Conservation (phyloP, 2,113 vertebrate species). For the Perognathus longimembris region DNA sequence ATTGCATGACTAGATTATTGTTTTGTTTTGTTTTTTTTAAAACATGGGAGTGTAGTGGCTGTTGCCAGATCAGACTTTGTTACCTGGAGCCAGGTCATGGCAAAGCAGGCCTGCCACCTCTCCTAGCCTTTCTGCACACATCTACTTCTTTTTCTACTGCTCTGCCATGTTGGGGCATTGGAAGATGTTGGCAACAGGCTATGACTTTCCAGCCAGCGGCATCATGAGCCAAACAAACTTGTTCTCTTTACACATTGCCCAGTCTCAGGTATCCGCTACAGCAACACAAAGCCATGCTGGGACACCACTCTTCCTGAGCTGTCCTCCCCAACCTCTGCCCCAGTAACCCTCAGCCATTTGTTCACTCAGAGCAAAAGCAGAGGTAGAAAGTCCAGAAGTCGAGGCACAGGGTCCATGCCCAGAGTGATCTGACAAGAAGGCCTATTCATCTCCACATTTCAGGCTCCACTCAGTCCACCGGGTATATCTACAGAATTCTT, state of each 20-base stretch:
- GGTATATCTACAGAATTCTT: conserved; percentile 81
- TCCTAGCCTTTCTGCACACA: too few relatives aligned
- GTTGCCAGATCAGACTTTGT: neutral
- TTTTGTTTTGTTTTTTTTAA: neutral
- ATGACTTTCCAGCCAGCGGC: neutral
- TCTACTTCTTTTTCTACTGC: neutral
- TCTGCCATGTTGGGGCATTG: neutral
- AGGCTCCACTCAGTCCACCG: conserved; percentile 77
- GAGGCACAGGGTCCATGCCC: conserved; percentile 69
- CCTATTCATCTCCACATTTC: conserved; percentile 82
- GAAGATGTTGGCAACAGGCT: neutral
- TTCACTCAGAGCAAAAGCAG: conserved; percentile 76
- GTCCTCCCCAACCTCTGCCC: conserved; percentile 63
- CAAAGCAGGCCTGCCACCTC: neutral
- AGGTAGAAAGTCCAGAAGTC: conserved; percentile 78
- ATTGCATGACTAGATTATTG: too few relatives aligned
- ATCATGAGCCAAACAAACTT: neutral
- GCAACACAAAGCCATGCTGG: neutral
- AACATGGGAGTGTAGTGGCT: neutral
- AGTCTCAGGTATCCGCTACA: neutral
- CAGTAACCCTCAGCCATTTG: conserved; percentile 38
- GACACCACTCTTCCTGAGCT: neutral
- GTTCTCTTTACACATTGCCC: neutral
- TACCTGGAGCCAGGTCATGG: neutral
- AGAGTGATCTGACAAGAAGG: conserved; percentile 78